Base-by-base conservation (phyloP, 2,797 vertebrate species). In the Artibeus lituratus region DNA sequence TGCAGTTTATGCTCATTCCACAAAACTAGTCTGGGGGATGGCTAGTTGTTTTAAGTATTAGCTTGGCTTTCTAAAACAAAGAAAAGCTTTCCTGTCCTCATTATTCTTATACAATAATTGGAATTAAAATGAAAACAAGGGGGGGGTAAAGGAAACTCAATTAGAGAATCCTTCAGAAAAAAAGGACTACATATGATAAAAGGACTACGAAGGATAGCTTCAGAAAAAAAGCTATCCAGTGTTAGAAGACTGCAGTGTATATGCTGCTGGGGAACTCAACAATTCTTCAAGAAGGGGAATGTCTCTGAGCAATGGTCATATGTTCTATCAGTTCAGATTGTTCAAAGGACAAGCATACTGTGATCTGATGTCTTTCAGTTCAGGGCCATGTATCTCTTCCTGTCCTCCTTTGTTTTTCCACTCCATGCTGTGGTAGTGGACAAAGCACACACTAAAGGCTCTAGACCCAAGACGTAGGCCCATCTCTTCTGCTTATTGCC, bases 101-200 rank as follows among this genome's bases (percentile, higher is more conserved):
- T 88, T 65, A 69, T 92, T 78, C 12, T 86, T 92, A 53, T 18
- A 26, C 2, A 67, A 44, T 67, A 83, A 74, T 22, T 72, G 15
- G 29, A 3, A 90, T 18, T 90, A 62, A 94, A 84, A 77, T 19
- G 72, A 32, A 55, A 92, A 44, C 24, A 86, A 55, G 10, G 19
- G 11, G 0, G 0, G 14, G 0, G 9, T 24, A 62, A 69, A 32
- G 59, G 10, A 82, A 90, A 85, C 42, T 73, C 19, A 55, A 14
- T 39, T 32, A 78, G 21, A 37, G 72, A 94, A 96, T 32, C 37
- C 35, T 85, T 87, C 24, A 82, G 35, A 87, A 96, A 96, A 84
- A 87, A 81, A 44, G 19, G n/a, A n/a, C n/a, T n/a, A n/a, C n/a
- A n/a, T n/a, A n/a, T n/a, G n/a, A n/a, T n/a, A n/a, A n/a, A n/a